Evolutionary conservation across 92 coral and sea anemone species (phyloP), one percentile per base, ranked within the genome.

Genomic region (Pocillopora grandis): DNA sequence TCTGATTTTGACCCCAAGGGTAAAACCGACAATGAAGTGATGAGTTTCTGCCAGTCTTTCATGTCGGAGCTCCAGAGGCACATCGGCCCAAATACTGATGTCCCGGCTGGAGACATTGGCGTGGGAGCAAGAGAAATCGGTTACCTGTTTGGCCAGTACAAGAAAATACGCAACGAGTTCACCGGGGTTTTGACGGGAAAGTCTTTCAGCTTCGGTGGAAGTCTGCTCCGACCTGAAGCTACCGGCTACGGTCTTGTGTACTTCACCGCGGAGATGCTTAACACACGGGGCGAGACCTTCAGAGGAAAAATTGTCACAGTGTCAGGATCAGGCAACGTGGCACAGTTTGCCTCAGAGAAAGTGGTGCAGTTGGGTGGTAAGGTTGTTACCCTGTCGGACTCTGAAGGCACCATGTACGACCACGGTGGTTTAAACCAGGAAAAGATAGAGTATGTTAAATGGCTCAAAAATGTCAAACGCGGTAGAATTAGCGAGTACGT

Each of bases 111-210:
- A 14, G 98, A 94, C 71, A 94, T 94, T 27, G 98, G 98, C 6
- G 98, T 94, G 1, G 98, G 98, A 31, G 93, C 92, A 69, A 85
- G 98, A 78, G 98, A 94, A 85, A 94, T 94, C 37, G 98, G 98
- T 65, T 94, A 87, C 95, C 73, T 94, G 93, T 94, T 94, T 71
- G 98, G 97, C 48, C 98, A 94, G 86, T 94, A 93, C 90, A 94
- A 94, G 86, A 89, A 91, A 59, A 92, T 94, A 49, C 87, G 98
- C 15, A 94, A 94, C 70, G 98, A 94, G 74, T 94, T 94, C 79
- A 92, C 98, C 12, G 98, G 98, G 63, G 98, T 94, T 1, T 71
- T 94, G 81, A 94, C 98, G 66, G 98, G 98, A 3, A 94, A 94
- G 66, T 84, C 93, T 0, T 52, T 77, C 19, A 85, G 85, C 19